Evolutionary conservation across 2,797 vertebrate species (phyloP).

Genomic region (Semaprochilodus insignis): DNA sequence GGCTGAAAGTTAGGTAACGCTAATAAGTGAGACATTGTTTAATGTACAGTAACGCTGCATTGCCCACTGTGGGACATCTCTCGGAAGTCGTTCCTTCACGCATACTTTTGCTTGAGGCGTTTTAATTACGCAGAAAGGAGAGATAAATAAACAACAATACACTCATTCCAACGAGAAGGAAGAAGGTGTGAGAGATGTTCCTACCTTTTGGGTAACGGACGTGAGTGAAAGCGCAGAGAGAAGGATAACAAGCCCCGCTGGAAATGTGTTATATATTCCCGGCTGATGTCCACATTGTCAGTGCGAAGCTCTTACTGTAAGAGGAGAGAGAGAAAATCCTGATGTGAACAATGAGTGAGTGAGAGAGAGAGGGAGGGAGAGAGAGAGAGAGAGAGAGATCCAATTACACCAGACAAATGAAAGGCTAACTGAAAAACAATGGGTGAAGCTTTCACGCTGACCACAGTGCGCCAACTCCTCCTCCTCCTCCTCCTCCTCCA

Average conservation of each 20-base stretch:
- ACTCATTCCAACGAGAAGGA: not conserved
- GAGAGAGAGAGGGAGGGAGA: conserved; percentile 21
- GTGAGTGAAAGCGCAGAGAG: conserved; percentile 12
- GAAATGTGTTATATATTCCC: conserved; percentile 63
- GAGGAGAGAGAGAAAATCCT: conserved; percentile 52
- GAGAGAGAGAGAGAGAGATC: conserved; percentile 57
- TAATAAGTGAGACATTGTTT: not conserved
- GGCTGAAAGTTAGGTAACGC: conserved; percentile 37
- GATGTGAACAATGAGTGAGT: conserved; percentile 55
- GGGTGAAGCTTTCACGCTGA: not conserved
- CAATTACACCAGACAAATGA: conserved; percentile 85
- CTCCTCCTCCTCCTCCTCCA: no score
- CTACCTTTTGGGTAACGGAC: conserved; percentile 54
- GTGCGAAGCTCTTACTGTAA: conserved; percentile 59
- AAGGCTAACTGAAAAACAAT: conserved; percentile 72
- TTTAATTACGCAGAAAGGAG: not conserved
- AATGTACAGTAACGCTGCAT: not conserved
- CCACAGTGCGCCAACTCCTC: no score
- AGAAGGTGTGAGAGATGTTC: not conserved
- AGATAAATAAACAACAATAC: not conserved
- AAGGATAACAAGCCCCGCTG: conserved; percentile 34
- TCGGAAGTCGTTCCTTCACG: not conserved
- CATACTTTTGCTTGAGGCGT: conserved; percentile 7
- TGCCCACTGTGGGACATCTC: conserved; percentile 19
- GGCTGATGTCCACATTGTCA: conserved; percentile 70